A percentile compares a stretch with the other conserved stretches of the same genome.
Evolutionary conservation across 2,113 vertebrate species (phyloP).

Genomic region (Stomatorhinus ivindoensis): DNA sequence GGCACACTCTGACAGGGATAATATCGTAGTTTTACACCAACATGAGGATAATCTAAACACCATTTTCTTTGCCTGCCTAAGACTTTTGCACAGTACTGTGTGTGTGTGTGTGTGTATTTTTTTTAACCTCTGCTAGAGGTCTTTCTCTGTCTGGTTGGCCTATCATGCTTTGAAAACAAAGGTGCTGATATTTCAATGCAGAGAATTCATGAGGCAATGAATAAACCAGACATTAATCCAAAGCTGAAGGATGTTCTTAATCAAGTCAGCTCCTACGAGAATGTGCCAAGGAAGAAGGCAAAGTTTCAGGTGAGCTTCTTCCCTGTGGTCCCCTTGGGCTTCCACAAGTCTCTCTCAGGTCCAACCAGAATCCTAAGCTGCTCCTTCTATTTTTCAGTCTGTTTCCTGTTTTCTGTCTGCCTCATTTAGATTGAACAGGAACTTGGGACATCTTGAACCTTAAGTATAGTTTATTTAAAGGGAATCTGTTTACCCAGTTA

Average conservation of each 20-base stretch:
- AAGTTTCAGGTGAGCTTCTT: slow-evolving; percentile 80
- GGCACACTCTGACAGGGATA: no score
- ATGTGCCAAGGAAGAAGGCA: slow-evolving; percentile 84
- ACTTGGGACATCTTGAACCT: neutral
- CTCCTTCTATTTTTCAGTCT: neutral
- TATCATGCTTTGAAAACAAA: neutral
- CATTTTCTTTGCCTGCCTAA: no score
- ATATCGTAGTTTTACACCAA: no score
- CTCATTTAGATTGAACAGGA: neutral
- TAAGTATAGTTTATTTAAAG: neutral
- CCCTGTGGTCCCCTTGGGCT: neutral
- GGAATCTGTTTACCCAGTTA: neutral
- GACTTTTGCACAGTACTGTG: no score
- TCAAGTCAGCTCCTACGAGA: slow-evolving; percentile 77
- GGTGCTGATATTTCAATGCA: slow-evolving; percentile 38
- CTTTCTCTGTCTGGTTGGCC: neutral
- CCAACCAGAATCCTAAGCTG: neutral
- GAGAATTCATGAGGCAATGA: slow-evolving; percentile 78
- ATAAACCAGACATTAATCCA: slow-evolving; percentile 68
- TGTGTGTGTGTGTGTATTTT: no score
- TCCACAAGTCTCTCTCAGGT: neutral
- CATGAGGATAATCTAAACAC: no score
- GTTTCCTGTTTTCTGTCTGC: neutral
- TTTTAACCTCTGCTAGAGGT: no score
- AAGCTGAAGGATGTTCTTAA: slow-evolving; percentile 70